Percentiles rank a stretch among this genome's conserved stretches.
These are phyloP conservation scores for Buathra laborator DNA, from an alignment of 2,888 invertebrate genomes.

Conservation along the genomic window DNA sequence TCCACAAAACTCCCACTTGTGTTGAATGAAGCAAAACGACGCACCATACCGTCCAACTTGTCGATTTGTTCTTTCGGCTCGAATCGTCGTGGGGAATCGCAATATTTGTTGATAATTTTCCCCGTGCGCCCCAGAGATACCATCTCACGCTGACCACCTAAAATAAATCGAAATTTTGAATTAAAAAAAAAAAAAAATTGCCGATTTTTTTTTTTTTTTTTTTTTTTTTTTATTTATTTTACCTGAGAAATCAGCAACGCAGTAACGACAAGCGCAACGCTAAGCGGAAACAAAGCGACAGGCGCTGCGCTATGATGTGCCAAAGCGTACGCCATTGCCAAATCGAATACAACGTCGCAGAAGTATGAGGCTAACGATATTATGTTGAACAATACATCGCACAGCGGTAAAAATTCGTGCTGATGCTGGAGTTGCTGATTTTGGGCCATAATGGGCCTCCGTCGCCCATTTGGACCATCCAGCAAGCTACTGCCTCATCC, in stretches of 20 bases:
- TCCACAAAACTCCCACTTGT: conserved; percentile 91
- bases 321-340: conserved; percentile 94
- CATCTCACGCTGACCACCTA: conserved; percentile 91
- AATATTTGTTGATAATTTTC: conserved; percentile 77
- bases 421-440: conserved; percentile 80
- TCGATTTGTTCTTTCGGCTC: conserved; percentile 73
- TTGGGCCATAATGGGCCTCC: conserved; percentile 84
- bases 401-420: conserved; percentile 94
- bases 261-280: conserved; percentile 90
- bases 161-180: conserved; percentile 45
- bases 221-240: conserved; percentile 44
- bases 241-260: conserved; percentile 92
- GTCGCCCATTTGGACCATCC: conserved; percentile 83
- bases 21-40: conserved; percentile 89
- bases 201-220: not conserved
- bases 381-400: conserved; percentile 96
- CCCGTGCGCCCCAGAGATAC: conserved; percentile 87
- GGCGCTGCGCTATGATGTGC: conserved; percentile 86
- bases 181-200: not conserved
- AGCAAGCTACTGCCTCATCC: conserved; percentile 71
- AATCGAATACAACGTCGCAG: conserved; percentile 96
- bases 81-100: conserved; percentile 71
- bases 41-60: conserved; percentile 81
- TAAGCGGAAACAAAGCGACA: conserved; percentile 80
- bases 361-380: conserved; percentile 96